phyloP scores from a whole-genome alignment of 23 tunicate species.

The Ciona savignyi region DNA sequence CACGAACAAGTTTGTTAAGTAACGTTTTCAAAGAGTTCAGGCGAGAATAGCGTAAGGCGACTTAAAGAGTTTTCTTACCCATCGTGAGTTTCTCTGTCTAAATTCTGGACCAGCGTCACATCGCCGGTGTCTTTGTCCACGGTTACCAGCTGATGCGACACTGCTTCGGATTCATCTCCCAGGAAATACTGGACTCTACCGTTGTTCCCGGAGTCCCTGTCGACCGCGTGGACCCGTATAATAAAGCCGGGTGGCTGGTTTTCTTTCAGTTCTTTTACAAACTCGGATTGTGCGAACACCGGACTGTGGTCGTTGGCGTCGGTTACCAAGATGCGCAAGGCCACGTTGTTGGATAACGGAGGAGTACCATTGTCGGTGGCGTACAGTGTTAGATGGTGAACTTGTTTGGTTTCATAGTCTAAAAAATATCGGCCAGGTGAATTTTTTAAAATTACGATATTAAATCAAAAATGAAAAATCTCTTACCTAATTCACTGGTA shows the following conservation, averaged over 20 bases:
- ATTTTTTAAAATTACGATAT: too few species aligned
- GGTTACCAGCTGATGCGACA: constrained; percentile 10
- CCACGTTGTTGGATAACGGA: constrained; percentile 15
- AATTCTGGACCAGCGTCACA: constrained; percentile 19
- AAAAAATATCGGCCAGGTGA: too few species aligned
- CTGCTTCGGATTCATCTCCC: constrained; percentile 2
- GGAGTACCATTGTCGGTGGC: constrained; percentile 58
- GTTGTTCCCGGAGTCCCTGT: constrained; percentile 30
- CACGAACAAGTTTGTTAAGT: background rate
- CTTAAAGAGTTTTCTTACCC: too few species aligned
- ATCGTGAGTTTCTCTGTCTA: constrained; percentile 57
- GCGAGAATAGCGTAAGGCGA: too few species aligned
- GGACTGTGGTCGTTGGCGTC: constrained; percentile 85
- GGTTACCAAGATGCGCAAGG: constrained; percentile 25
- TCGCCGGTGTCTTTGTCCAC: constrained; percentile 34
- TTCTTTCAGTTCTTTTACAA: constrained; percentile 17
- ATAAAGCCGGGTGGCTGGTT: constrained; percentile 30
- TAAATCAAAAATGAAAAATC: background rate
- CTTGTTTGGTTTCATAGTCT: constrained; percentile 57
- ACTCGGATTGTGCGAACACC: constrained; percentile 20
- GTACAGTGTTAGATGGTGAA: constrained; percentile 28
- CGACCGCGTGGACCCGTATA: constrained; percentile 15
- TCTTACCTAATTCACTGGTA: constrained; percentile 14
- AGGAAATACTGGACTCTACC: constrained; percentile 12
- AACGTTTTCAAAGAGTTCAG: background rate